Base-by-base conservation (phyloP, 2,888 invertebrate genomes). In the Helleia helle region DNA sequence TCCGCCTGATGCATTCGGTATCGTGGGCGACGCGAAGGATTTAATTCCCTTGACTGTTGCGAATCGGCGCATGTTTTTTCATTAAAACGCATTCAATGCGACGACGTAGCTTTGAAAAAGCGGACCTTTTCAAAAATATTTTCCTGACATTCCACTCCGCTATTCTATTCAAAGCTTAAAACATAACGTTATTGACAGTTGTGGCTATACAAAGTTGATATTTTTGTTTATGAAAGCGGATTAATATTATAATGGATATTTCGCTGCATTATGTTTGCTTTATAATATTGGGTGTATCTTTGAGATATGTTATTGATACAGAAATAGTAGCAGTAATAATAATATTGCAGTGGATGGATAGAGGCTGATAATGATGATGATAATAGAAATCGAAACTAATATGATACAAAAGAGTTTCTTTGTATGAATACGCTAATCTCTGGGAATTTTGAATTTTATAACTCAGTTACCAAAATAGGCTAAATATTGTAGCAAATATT, bases 11-110 rank as follows among this genome's bases (percentile, higher is more conserved):
- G 66, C 65, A 62, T 64, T 66, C 64, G 63, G 58, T 62, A 65
- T 68, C 65, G 65, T 65, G 62, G 67, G 48, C 55, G 53, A 53
- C 54, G 55, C 53, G 40, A 55, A 65, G 76, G 71, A 70, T 80
- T 81, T 81, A 84, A 83, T 83, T 81, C 83, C 81, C 81, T 79
- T 74, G 83, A 73, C 81, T 81, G 77, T 79, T 69, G 71, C 76
- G 79, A 83, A 77, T 81, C 79, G 80, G 80, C 71, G 80, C 79
- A 79, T 83, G 81, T 81, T 83, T 83, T 84, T 84, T 83, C 83
- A 83, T 83, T 83, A 83, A 83, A 84, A 80, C 81, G 74, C 79
- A 84, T 84, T 84, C 81, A 84, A 83, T 83, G 77, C 79, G 70
- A 75, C 79, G 79, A 79, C 75, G 76, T 65, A 63, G 80, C 80